Conservation (phyloP, 2,113 vertebrate species). For the Carassius gibelio region DNA sequence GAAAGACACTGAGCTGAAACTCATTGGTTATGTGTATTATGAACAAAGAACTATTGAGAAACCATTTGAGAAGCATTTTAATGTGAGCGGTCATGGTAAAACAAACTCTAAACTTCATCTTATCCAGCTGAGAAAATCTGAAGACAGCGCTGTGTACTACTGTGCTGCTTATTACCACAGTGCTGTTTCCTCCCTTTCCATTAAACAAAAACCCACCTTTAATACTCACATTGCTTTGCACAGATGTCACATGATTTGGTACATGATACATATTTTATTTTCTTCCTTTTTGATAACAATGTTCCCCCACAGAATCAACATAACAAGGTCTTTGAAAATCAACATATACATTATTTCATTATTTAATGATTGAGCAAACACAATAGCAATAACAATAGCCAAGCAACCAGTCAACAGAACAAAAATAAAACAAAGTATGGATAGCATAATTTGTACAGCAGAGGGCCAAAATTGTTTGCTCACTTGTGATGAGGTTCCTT, state of each 20-base stretch:
- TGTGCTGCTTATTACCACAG: constrained; percentile 52
- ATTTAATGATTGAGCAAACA: too few relatives aligned
- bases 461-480: background rate
- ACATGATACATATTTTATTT: too few relatives aligned
- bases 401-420: too few relatives aligned
- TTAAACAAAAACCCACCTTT: constrained; percentile 5
- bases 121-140: background rate
- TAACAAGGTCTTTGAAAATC: too few relatives aligned
- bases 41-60: background rate
- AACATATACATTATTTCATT: too few relatives aligned
- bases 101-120: constrained; percentile 5
- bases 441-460: background rate
- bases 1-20: constrained; percentile 35
- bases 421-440: too few relatives aligned
- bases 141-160: constrained; percentile 43
- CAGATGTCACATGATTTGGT: background rate
- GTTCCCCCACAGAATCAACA: too few relatives aligned
- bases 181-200: constrained; percentile 5
- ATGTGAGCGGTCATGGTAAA: constrained; percentile 50
- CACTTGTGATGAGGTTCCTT: too few relatives aligned
- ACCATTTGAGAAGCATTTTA: constrained; percentile 41
- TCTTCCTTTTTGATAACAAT: too few relatives aligned
- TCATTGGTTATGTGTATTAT: constrained; percentile 43
- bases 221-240: background rate
- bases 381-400: too few relatives aligned